phyloP scores from a whole-genome alignment of 2,797 vertebrate genomes.

The Cryptoblepharus egeriae region DNA sequence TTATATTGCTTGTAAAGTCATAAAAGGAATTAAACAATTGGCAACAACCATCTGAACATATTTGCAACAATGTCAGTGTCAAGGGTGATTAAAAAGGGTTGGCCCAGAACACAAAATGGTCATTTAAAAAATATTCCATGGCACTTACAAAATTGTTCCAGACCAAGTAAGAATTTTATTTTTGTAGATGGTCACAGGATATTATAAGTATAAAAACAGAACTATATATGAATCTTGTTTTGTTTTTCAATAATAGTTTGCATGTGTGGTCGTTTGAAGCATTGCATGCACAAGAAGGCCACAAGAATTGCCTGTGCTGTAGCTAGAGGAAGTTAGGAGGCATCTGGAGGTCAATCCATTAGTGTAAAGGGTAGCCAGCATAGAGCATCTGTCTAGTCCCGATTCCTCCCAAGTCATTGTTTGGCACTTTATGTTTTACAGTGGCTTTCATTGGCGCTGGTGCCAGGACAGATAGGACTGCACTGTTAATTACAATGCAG shows the following conservation, averaged over 20 bases:
- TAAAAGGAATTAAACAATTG: slow-evolving; percentile 41
- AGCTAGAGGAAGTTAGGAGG: too few species aligned
- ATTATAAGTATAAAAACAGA: background rate
- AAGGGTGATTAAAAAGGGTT: slow-evolving; percentile 32
- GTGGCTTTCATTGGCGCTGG: too few species aligned
- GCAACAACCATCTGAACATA: slow-evolving; percentile 33
- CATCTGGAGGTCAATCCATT: too few species aligned
- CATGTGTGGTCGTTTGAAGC: background rate
- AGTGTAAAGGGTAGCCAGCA: too few species aligned
- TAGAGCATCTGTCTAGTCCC: too few species aligned
- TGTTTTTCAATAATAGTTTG: background rate
- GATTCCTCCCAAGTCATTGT: too few species aligned
- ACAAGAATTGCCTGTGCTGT: too few species aligned
- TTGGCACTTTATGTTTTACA: too few species aligned
- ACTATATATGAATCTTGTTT: background rate
- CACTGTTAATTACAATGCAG: too few species aligned
- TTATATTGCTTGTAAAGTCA: slow-evolving; percentile 50
- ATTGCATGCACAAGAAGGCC: background rate
- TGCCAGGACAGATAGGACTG: too few species aligned
- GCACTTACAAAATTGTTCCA: background rate
- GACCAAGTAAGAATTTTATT: slow-evolving; percentile 4
- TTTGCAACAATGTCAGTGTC: slow-evolving; percentile 48
- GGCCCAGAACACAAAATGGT: slow-evolving; percentile 1
- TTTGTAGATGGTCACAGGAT: background rate
- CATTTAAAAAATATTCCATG: slow-evolving; percentile 1